Conservation (phyloP, 2,888 invertebrate genomes). For the Troides oblongomaculatus region DNA sequence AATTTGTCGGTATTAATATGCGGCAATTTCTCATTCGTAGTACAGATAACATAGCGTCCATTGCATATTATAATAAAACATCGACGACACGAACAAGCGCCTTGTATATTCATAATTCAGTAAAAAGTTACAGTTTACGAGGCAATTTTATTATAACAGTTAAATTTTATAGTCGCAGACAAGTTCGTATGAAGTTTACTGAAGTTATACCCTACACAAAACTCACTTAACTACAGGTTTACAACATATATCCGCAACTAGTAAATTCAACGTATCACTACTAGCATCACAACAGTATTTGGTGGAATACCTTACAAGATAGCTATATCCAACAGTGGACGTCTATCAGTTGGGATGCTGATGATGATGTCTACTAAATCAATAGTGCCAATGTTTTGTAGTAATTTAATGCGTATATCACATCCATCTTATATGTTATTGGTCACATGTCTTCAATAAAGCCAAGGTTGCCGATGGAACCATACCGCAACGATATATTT, state of each 20-base stretch:
- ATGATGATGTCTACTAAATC: too few relatives aligned
- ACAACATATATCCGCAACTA: not conserved
- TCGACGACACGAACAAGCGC: not conserved
- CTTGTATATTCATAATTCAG: not conserved
- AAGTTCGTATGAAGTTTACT: not conserved
- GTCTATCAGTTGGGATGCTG: too few relatives aligned
- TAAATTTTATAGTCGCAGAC: not conserved
- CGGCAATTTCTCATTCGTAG: slow-evolving; percentile 5
- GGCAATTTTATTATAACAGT: not conserved
- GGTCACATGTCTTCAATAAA: too few relatives aligned
- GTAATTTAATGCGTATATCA: too few relatives aligned
- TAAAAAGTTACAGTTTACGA: not conserved
- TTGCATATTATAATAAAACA: not conserved
- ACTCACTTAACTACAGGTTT: not conserved
- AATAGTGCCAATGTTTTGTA: too few relatives aligned
- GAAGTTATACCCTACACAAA: not conserved
- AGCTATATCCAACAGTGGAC: too few relatives aligned
- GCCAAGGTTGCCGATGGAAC: too few relatives aligned
- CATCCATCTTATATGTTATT: too few relatives aligned
- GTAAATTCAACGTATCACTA: too few relatives aligned
- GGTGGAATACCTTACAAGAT: too few relatives aligned
- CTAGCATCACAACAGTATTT: too few relatives aligned
- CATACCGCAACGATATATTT: too few relatives aligned
- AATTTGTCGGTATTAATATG: slow-evolving; percentile 26
- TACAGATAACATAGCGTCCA: not conserved